Evolutionary conservation across 2,888 invertebrate genomes (phyloP).

Genomic region (Leptarthrus brevirostris): DNA sequence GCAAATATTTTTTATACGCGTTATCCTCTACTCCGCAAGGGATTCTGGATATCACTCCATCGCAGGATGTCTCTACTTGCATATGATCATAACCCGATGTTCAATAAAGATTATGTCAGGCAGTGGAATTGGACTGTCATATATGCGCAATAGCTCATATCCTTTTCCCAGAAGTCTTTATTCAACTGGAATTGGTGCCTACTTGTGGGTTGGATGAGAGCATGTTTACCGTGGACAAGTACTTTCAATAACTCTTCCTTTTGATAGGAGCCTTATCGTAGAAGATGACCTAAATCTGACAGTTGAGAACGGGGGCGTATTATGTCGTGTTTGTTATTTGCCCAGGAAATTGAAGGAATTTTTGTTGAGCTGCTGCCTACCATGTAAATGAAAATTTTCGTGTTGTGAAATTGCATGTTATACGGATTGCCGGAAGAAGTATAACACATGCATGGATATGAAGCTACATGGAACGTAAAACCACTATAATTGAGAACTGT

Average conservation of each 20-base stretch:
- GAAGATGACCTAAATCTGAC: conserved; percentile 41
- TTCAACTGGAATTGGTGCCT: neutral
- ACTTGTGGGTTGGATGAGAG: conserved; percentile 11
- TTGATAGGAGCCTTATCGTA: conserved; percentile 17
- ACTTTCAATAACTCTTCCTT: conserved; percentile 31
- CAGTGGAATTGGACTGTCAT: conserved; percentile 39
- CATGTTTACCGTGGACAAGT: conserved; percentile 41
- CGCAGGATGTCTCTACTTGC: conserved; percentile 16
- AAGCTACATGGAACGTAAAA: neutral
- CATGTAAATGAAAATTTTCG: conserved; percentile 10
- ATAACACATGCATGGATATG: neutral
- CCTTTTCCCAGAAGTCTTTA: conserved; percentile 20
- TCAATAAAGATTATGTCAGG: conserved; percentile 40
- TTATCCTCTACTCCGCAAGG: conserved; percentile 4
- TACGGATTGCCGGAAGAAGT: conserved; percentile 9
- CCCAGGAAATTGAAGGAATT: conserved; percentile 40
- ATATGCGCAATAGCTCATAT: conserved; percentile 25
- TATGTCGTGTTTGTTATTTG: conserved; percentile 32
- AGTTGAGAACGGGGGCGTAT: conserved; percentile 22
- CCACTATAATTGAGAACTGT: neutral
- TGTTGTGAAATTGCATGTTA: conserved; percentile 15
- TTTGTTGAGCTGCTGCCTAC: neutral
- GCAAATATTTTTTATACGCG: conserved; percentile 34
- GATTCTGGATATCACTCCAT: conserved; percentile 21
- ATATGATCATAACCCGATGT: conserved; percentile 31